phyloP scores from a whole-genome alignment of 2,888 invertebrate species.

The Asteroscopus sphinx region DNA sequence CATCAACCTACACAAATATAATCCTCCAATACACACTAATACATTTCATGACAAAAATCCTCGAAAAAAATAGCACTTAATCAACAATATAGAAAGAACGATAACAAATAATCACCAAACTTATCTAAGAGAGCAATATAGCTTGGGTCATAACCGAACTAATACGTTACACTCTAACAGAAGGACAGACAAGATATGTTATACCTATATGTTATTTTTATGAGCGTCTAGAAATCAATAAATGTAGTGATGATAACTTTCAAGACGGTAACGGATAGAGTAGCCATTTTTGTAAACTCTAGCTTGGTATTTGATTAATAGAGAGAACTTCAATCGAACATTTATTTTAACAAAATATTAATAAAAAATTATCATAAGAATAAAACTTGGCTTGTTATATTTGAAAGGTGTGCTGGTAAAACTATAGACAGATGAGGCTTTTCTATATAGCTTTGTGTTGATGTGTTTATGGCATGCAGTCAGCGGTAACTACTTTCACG shows the following conservation, averaged over 20 bases:
- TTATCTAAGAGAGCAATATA: conserved; percentile 56
- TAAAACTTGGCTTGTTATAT: too few species aligned
- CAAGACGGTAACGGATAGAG: conserved; percentile 44
- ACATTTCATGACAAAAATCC: conserved; percentile 41
- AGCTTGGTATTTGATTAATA: conserved; percentile 3
- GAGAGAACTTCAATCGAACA: background rate
- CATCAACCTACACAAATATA: conserved; percentile 8
- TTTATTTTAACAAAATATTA: too few species aligned
- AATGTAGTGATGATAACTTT: conserved; percentile 56
- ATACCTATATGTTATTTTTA: conserved; percentile 76
- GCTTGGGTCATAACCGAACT: conserved; percentile 54
- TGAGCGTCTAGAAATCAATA: conserved; percentile 68
- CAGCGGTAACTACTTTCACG: too few species aligned
- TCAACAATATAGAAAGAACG: conserved; percentile 58
- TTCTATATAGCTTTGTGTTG: too few species aligned
- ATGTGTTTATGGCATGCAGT: too few species aligned
- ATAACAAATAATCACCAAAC: conserved; percentile 59
- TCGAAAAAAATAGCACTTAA: conserved; percentile 52
- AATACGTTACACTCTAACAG: conserved; percentile 54
- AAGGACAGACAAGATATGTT: conserved; percentile 46
- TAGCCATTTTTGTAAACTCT: conserved; percentile 22
- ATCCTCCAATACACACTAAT: conserved; percentile 33
- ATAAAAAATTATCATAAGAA: too few species aligned
- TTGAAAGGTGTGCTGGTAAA: too few species aligned
- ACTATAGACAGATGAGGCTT: too few species aligned